Base-by-base conservation (phyloP, 2,797 vertebrate genomes). In the Gastrophryne carolinensis region DNA sequence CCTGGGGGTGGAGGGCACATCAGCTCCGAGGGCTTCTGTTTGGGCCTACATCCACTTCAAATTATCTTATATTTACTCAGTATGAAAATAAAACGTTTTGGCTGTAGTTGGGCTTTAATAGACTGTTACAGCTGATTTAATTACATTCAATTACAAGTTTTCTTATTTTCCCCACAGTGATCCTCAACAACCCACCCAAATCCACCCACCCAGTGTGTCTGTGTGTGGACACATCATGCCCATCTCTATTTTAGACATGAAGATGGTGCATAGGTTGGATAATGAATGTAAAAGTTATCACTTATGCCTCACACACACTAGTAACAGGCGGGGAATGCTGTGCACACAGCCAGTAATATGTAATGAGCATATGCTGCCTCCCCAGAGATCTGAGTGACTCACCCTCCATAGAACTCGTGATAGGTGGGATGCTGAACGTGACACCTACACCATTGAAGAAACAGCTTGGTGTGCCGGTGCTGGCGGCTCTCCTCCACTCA, bases 381-480 rank as follows among this genome's bases (percentile, higher is more conserved):
- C 19, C 58, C 17, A n/a, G 21, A 72, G 1, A 8, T 39, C 23
- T 41, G 1, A 3, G 21, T 78, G 68, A 78, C 24, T 72, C 75
- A 78, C n/a, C 41, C 30, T 50, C 58, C 37, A 71, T 39, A 49
- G 49, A 71, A 64, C 32, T 60, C 52, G 68, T 66, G 75, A 53
- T 78, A 72, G 68, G 75, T 72, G 32, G 50, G 62, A 60, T 34
- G 30, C 17, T 34, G 10, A 52, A 52, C 13, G 44, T 23, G 30
- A 50, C 41, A 27, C 54, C 61, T 19, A 67, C 30, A 56, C 49
- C 26, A 60, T 27, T 58, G 61, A 71, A 44, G 63, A 52, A 65
- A 72, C 68, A 78, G 75, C 35, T 78, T 60, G 56, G 15, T 13
- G 56, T 29, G 19, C 57, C 39, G 30, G 50, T 17, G 19, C 47